Percentiles rank a stretch among this genome's conserved stretches.
phyloP scores from a whole-genome alignment of 2,797 vertebrate genomes.

The Enteromius afrohamiltoni region DNA sequence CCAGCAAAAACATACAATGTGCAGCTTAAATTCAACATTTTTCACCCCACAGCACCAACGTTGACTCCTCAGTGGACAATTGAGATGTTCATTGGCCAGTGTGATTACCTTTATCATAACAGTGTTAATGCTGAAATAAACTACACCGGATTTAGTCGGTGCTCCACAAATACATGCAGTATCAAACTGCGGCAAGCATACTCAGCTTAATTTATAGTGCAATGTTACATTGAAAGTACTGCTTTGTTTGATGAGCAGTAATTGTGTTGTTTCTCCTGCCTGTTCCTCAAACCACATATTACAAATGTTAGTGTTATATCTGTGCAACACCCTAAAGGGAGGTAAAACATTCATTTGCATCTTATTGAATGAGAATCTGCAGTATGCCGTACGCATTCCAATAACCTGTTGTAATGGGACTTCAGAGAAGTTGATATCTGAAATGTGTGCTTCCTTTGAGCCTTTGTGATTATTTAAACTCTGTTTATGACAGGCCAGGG shows the following conservation, averaged over 20 bases:
- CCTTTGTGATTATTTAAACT: not conserved
- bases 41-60: not conserved
- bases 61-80: not conserved
- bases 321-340: not conserved
- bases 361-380: constrained; percentile 3
- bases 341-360: constrained; percentile 1
- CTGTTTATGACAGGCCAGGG: not conserved
- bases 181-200: not conserved
- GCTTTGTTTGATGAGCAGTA: constrained; percentile 1
- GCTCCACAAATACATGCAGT: not conserved
- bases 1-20: not conserved
- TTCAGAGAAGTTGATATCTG: not conserved
- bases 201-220: not conserved
- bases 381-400: not conserved
- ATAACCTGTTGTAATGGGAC: not conserved
- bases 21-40: not conserved
- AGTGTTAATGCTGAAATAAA: not conserved
- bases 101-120: not conserved
- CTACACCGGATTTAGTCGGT: not conserved
- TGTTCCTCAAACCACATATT: constrained; percentile 8
- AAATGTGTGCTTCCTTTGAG: constrained; percentile 4
- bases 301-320: not conserved
- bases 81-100: not conserved
- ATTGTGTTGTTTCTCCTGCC: not conserved
- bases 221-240: not conserved